These are phyloP conservation scores for Beroe ovata DNA, from an alignment of 37 sponge, comb jelly and placozoan species.

Conservation along the genomic window DNA sequence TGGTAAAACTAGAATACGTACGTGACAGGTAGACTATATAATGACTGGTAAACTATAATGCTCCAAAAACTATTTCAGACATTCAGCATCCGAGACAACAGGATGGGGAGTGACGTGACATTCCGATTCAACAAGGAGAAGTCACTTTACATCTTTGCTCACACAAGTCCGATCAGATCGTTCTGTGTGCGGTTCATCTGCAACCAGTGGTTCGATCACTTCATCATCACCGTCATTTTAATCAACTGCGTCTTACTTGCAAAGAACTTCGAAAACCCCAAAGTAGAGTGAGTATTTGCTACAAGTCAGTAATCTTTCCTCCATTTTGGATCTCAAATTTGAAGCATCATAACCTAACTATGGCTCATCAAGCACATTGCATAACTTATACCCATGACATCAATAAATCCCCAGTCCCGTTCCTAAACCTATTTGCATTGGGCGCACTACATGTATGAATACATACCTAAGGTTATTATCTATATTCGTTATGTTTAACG, in stretches of 20 bases:
- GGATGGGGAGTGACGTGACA: conserved; percentile 31
- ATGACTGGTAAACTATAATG: too few species aligned
- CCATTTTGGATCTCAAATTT: neutral
- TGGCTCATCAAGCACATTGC: too few species aligned
- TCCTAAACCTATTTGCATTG: too few species aligned
- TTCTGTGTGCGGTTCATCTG: conserved; percentile 65
- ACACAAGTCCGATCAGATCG: conserved; percentile 13
- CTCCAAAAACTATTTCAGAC: too few species aligned
- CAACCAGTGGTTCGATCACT: conserved; percentile 68
- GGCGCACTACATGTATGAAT: too few species aligned
- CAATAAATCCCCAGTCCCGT: too few species aligned
- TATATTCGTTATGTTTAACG: too few species aligned
- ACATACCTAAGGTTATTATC: too few species aligned
- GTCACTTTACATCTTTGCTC: conserved; percentile 16
- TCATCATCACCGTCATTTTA: conserved; percentile 69
- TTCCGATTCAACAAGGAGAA: conserved; percentile 54
- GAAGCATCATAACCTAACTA: too few species aligned
- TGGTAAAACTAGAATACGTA: too few species aligned
- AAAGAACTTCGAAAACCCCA: conserved; percentile 37
- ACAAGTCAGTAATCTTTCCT: neutral
- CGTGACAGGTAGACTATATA: too few species aligned
- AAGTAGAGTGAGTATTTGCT: conserved; percentile 43
- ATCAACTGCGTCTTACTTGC: conserved; percentile 69
- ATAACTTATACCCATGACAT: too few species aligned
- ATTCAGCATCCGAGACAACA: conserved; percentile 21